phyloP scores from a whole-genome alignment of 1,140 invertebrate genomes.

The Arion vulgaris region DNA sequence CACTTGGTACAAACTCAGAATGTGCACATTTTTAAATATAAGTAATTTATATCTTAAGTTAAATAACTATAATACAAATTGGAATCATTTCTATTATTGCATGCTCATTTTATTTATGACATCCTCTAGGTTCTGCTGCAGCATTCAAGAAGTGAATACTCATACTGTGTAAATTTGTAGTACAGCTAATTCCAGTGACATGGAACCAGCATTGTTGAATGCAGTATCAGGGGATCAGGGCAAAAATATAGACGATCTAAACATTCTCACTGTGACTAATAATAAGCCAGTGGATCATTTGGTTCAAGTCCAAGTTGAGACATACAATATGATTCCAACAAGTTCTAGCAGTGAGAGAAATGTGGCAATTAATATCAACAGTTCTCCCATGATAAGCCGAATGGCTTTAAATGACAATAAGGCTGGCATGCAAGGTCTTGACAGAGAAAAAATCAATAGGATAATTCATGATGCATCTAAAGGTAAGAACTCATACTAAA shows the following conservation, averaged over 20 bases:
- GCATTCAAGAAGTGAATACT: too few species aligned
- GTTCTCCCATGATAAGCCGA: conserved; percentile 48
- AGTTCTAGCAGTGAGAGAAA: background rate
- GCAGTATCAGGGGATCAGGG: background rate
- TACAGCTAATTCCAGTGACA: background rate
- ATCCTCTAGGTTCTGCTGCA: too few species aligned
- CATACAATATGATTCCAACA: background rate
- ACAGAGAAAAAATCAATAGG: conserved; percentile 77
- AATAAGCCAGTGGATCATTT: background rate
- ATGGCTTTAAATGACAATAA: conserved; percentile 74
- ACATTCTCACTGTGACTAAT: background rate
- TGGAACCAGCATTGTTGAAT: background rate
- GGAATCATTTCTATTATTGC: too few species aligned
- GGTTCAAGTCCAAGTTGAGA: background rate
- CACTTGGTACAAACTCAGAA: too few species aligned
- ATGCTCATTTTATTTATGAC: too few species aligned
- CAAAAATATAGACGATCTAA: background rate
- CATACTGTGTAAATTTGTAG: too few species aligned
- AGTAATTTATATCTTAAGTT: too few species aligned
- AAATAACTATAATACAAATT: too few species aligned
- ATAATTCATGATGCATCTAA: conserved; percentile 77
- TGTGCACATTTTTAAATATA: too few species aligned
- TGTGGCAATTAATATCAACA: background rate
- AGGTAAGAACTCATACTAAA: conserved; percentile 62
- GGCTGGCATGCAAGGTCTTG: conserved; percentile 77